Percentiles rank a stretch among this genome's conserved stretches.
Evolutionary conservation across 2,888 invertebrate genomes (phyloP).

Genomic region (Megastigmus dorsalis): DNA sequence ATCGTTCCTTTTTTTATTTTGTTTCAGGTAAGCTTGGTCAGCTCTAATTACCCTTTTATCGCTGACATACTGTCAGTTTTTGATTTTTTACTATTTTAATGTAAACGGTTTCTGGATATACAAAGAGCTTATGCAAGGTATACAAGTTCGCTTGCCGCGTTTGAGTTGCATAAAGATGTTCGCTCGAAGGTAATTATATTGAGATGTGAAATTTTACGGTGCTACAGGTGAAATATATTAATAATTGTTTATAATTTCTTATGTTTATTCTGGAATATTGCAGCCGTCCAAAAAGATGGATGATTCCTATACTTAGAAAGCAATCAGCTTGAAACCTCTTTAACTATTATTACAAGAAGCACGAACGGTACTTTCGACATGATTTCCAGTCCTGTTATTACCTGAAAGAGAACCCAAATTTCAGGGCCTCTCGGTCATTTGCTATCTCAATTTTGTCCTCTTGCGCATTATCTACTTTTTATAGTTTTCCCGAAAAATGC

Average conservation of each 20-base stretch:
- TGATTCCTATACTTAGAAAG: constrained; percentile 9
- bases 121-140: not conserved
- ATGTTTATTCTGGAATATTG: not conserved
- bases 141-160: not conserved
- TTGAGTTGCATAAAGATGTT: no score
- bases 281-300: constrained; percentile 1
- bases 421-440: no score
- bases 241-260: not conserved
- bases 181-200: not conserved
- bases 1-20: constrained; percentile 10
- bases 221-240: not conserved
- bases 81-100: not conserved
- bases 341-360: constrained; percentile 14
- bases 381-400: not conserved
- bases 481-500: no score
- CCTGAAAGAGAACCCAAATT: no score
- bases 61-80: not conserved
- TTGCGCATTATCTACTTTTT: no score
- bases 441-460: no score
- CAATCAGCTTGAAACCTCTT: constrained; percentile 17
- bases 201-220: not conserved
- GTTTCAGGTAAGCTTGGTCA: not conserved
- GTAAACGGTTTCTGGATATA: not conserved
- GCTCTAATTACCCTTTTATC: no score
- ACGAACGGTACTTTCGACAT: constrained; percentile 25